Evolutionary conservation across 2,797 vertebrate genomes (phyloP), one percentile per base, ranked within the genome.

Genomic region (Knipowitschia caucasica): DNA sequence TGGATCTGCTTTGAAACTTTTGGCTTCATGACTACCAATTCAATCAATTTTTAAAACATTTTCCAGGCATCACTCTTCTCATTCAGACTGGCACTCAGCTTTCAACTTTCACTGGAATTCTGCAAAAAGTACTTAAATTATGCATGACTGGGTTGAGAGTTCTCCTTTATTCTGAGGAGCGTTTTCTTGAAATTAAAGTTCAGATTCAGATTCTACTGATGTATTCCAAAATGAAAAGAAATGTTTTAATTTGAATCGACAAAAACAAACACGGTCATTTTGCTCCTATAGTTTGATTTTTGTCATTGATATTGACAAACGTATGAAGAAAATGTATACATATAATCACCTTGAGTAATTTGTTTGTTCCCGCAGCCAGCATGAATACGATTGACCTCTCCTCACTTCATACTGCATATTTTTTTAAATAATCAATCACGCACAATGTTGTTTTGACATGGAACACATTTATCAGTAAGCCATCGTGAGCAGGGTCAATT

Each of bases 401-500:
- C 36, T 64, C 4, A 6, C 46, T 33, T 49, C 42, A 15, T 36
- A 18, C 35, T 52, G 30, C 6, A 34, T 49, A 23, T 34, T 60
- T 76, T 75, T 62, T 51, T 34, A 56, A 66, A 55, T 43, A 71
- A 64, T 52, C 73, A 65, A 72, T 84, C 61, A 81, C 12, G 23
- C 34, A 43, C 72, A 77, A 83, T 74, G 73, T 51, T 81, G 77
- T 78, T 78, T 82, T 75, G 75, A 80, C 75, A 49, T 79, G 78
- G 70, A 80, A 44, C 64, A 70, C 73, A 74, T 69, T 81, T 74
- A 74, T 80, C 78, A 69, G 72, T 69, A 54, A 58, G 73, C 75
- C 68, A 77, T 59, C n/a, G 44, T 64, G 72, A 82, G 82, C 73
- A 79, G 62, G 74, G 69, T 80, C 74, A 83, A 83, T 85, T 82